phyloP scores from a whole-genome alignment of 1,140 invertebrate species.

The Myzus persicae region DNA sequence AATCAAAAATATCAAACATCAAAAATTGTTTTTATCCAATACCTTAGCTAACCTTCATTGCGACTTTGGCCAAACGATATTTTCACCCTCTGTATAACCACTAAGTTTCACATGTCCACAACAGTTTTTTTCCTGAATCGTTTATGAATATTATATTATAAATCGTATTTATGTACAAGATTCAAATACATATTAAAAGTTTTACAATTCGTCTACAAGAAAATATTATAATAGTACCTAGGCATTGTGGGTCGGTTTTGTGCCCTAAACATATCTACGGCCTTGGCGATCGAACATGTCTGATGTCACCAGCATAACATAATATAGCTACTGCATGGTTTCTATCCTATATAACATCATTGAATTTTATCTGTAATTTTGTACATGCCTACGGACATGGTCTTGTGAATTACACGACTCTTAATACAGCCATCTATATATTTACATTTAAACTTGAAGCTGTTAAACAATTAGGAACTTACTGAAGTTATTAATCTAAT shows the following conservation, averaged over 20 bases:
- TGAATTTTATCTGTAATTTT: background rate
- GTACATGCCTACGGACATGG: background rate
- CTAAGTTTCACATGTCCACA: background rate
- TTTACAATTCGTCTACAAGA: background rate
- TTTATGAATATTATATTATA: background rate
- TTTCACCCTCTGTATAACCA: background rate
- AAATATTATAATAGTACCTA: background rate
- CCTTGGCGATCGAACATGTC: background rate
- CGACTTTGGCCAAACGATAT: background rate
- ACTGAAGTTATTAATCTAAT: background rate
- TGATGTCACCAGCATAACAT: background rate
- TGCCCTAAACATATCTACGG: too few species aligned
- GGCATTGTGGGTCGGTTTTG: background rate
- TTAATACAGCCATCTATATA: background rate
- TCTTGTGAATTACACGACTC: background rate
- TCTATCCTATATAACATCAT: background rate
- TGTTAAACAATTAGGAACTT: conserved; percentile 24
- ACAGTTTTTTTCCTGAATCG: background rate
- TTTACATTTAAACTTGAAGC: background rate
- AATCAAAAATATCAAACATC: background rate
- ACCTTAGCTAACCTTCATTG: background rate
- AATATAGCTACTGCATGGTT: background rate
- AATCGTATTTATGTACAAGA: background rate
- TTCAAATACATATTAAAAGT: background rate
- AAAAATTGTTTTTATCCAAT: background rate